These are phyloP conservation scores for Zaprionus vittiger DNA, from an alignment of 1,140 invertebrate genomes.

Conservation along the genomic window DNA sequence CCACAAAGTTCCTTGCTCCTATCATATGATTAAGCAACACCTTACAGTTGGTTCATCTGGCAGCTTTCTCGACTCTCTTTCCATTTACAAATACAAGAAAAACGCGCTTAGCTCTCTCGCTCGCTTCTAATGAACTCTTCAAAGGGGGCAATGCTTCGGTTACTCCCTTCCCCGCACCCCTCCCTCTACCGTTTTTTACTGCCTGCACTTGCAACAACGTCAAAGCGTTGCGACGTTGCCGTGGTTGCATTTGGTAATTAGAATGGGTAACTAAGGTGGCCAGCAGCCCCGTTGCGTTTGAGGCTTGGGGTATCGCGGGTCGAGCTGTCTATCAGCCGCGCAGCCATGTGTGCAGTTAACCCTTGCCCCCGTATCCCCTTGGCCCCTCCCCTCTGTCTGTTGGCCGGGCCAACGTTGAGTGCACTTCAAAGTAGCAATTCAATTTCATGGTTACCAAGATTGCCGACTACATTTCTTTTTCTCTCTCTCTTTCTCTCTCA, in stretches of 20 bases:
- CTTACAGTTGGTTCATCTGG: not conserved
- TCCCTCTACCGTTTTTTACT: not conserved
- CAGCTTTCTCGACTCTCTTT: not conserved
- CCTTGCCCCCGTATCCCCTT: conserved; percentile 32
- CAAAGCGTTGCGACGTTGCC: conserved; percentile 41
- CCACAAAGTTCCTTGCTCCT: not conserved
- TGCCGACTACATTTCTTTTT: conserved; percentile 24
- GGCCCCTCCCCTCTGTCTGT: not conserved
- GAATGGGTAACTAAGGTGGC: conserved; percentile 74
- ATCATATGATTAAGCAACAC: not conserved
- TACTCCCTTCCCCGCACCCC: not conserved
- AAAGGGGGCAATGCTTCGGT: conserved; percentile 5
- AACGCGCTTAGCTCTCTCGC: conserved; percentile 2
- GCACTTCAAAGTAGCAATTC: conserved; percentile 82
- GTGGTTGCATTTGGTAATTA: conserved; percentile 66
- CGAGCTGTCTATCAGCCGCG: conserved; percentile 65
- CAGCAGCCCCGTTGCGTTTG: conserved; percentile 30
- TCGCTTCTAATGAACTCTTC: conserved; percentile 55
- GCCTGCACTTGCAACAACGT: conserved; percentile 46
- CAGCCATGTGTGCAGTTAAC: conserved; percentile 74
- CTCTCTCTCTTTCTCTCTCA: not conserved
- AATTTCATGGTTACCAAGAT: conserved; percentile 74
- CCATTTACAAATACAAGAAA: conserved; percentile 5
- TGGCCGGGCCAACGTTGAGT: conserved; percentile 59
- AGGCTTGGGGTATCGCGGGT: not conserved